Evolutionary conservation across 1,140 invertebrate genomes (phyloP).

Genomic region (Agrilus planipennis): DNA sequence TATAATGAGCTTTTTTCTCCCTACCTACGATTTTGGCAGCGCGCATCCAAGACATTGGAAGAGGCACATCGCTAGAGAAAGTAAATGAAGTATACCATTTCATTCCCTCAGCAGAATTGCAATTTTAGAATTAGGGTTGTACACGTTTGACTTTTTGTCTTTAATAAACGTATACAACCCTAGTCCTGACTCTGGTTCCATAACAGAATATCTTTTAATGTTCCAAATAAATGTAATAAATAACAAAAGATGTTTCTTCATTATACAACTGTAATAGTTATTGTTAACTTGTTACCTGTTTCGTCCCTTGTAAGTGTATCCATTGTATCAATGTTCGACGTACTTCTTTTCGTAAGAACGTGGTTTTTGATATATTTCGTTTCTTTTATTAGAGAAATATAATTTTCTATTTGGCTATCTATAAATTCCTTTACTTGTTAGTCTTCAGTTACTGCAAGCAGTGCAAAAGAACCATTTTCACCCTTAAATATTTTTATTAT

Average conservation of each 20-base stretch:
- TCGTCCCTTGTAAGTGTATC: background rate
- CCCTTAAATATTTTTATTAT: too few relatives aligned
- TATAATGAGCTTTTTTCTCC: too few relatives aligned
- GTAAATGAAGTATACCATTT: too few relatives aligned
- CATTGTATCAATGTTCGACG: background rate
- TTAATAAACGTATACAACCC: background rate
- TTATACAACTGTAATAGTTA: background rate
- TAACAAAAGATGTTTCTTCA: too few relatives aligned
- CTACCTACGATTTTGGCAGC: too few relatives aligned
- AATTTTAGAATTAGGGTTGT: background rate
- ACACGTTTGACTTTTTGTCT: background rate
- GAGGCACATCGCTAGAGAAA: too few relatives aligned
- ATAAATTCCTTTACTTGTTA: constrained; percentile 33
- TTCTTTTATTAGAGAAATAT: constrained; percentile 14
- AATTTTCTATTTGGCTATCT: constrained; percentile 20
- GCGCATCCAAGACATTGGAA: too few relatives aligned
- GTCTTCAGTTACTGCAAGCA: constrained; percentile 33
- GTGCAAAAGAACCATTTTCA: constrained; percentile 27
- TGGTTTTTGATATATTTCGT: background rate
- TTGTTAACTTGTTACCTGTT: background rate
- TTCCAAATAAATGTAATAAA: too few relatives aligned
- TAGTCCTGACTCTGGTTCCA: too few relatives aligned
- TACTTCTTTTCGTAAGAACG: constrained; percentile 4
- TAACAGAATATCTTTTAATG: background rate
- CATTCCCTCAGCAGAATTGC: background rate